phyloP scores from a whole-genome alignment of 2,113 vertebrate species.

The Pachyramphus minor region DNA sequence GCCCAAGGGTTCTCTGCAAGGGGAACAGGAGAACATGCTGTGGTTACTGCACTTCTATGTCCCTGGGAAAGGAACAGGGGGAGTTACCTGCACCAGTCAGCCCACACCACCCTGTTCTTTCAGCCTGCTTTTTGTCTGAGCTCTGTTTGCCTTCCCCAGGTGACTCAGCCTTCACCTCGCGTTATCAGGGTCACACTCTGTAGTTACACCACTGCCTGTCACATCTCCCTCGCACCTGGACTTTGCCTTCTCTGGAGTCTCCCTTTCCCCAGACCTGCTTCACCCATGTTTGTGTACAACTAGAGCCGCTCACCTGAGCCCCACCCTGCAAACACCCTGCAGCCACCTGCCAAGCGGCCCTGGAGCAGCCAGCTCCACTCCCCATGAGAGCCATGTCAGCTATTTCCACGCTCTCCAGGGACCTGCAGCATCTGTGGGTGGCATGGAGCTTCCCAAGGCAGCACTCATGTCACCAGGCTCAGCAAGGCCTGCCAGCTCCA shows the following conservation, averaged over 20 bases:
- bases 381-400: fast-evolving
- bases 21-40: neutral
- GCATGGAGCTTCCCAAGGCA: neutral
- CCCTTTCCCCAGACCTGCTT: neutral
- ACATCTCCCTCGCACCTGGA: neutral
- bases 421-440: neutral
- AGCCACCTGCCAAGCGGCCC: neutral
- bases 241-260: neutral
- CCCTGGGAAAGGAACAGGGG: neutral
- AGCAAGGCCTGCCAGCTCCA: neutral
- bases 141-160: neutral
- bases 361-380: neutral
- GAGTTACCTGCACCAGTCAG: neutral
- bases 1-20: conserved; percentile 79
- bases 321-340: neutral
- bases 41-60: neutral
- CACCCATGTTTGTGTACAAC: neutral
- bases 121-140: neutral
- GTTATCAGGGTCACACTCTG: neutral
- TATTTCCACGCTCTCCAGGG: neutral
- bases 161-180: conserved; percentile 26
- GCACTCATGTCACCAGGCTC: fast-evolving
- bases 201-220: neutral
- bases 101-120: neutral
- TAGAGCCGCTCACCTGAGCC: neutral